Conservation (phyloP, 1,140 invertebrate species). For the Homalodisca vitripennis region DNA sequence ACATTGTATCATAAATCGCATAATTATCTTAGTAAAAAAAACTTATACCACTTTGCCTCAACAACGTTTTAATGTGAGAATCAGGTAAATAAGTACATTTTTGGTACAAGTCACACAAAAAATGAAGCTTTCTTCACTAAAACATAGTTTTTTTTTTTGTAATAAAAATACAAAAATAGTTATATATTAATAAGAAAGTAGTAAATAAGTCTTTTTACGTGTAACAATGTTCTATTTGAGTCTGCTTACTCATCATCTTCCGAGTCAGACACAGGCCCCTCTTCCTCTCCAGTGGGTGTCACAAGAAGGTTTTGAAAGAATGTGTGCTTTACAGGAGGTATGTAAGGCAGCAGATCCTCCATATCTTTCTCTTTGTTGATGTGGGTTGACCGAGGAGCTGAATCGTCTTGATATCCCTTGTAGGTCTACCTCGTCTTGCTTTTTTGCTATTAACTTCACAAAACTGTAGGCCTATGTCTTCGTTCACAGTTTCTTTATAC, state of each 20-base stretch:
- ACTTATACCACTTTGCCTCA: slow-evolving; percentile 32
- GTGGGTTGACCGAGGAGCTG: slow-evolving; percentile 27
- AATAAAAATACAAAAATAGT: neutral
- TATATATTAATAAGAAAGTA: neutral
- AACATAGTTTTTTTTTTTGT: neutral
- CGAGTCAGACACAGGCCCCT: slow-evolving; percentile 21
- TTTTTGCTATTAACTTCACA: slow-evolving; percentile 10
- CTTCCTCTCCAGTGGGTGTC: slow-evolving; percentile 14
- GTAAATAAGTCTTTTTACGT: too few species aligned
- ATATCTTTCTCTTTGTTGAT: slow-evolving; percentile 33
- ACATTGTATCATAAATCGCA: slow-evolving; percentile 28
- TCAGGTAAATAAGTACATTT: slow-evolving; percentile 17
- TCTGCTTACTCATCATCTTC: slow-evolving; percentile 23
- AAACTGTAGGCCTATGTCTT: slow-evolving; percentile 30
- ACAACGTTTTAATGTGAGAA: slow-evolving; percentile 19
- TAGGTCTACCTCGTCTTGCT: slow-evolving; percentile 22
- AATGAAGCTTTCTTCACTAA: neutral
- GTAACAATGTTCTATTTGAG: too few species aligned
- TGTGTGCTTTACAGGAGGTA: slow-evolving; percentile 36
- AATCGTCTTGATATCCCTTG: slow-evolving; percentile 34
- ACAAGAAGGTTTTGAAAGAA: slow-evolving; percentile 36
- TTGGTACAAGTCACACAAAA: slow-evolving; percentile 23
- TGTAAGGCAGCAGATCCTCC: slow-evolving; percentile 34
- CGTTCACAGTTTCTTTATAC: slow-evolving; percentile 34
- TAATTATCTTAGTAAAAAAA: slow-evolving; percentile 19